Evolutionary conservation across 2,888 invertebrate species (phyloP).

Genomic region (Lasioglossum pauxillum): DNA sequence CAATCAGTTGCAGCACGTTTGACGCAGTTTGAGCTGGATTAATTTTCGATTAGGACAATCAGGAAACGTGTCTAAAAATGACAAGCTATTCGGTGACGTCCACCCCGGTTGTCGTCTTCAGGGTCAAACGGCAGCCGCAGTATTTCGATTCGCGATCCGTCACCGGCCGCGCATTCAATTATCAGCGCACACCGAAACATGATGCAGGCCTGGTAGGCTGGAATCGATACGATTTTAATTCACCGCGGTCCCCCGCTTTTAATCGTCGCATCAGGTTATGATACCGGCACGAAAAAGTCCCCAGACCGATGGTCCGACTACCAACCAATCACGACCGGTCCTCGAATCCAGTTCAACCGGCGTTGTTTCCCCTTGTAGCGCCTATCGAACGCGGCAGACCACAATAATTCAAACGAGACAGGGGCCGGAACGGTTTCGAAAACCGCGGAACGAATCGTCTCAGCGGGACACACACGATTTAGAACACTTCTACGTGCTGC

Average conservation of each 20-base stretch:
- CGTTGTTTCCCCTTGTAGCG: not conserved
- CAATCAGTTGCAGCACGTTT: not conserved
- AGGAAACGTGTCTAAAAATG: not conserved
- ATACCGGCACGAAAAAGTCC: constrained; percentile 39
- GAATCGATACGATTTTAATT: constrained; percentile 55
- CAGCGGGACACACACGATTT: constrained; percentile 74
- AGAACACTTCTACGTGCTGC: constrained; percentile 74
- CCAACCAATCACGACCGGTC: constrained; percentile 26
- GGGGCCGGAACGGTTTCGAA: constrained; percentile 46
- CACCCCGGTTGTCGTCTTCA: not conserved
- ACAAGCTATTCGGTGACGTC: not conserved
- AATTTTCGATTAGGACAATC: no score
- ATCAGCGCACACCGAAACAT: not conserved
- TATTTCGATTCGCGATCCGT: not conserved
- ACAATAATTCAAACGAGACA: constrained; percentile 54
- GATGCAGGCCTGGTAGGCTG: not conserved
- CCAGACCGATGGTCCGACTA: constrained; percentile 22
- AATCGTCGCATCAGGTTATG: constrained; percentile 32
- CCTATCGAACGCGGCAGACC: constrained; percentile 51
- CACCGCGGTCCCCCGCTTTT: constrained; percentile 48
- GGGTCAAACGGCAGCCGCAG: not conserved
- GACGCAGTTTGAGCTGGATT: not conserved
- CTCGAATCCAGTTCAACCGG: constrained; percentile 18
- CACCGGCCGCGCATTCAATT: constrained; percentile 1
- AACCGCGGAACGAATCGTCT: constrained; percentile 59